Conservation (phyloP, 2,113 vertebrate species). For the Siniperca chuatsi region DNA sequence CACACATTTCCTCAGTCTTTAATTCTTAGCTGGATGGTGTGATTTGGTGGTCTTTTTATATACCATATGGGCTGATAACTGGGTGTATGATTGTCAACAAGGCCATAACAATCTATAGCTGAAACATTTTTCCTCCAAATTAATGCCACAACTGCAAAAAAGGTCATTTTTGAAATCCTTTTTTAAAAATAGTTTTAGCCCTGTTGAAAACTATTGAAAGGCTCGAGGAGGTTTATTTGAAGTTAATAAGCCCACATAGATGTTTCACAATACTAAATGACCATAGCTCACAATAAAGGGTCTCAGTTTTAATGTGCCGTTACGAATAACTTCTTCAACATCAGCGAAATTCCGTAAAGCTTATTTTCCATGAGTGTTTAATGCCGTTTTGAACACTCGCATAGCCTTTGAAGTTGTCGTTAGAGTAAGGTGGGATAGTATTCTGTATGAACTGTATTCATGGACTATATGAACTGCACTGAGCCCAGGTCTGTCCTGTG, state of each 20-base stretch:
- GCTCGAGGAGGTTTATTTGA: not conserved
- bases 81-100: conserved; percentile 65
- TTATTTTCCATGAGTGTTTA: not conserved
- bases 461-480: conserved; percentile 20
- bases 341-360: not conserved
- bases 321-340: conserved; percentile 1
- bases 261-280: conserved; percentile 7
- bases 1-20: not conserved
- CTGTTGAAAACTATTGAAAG: conserved; percentile 1
- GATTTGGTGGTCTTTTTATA: not conserved
- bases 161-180: not conserved
- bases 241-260: not conserved
- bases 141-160: conserved; percentile 8
- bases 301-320: not conserved
- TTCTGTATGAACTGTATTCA: conserved; percentile 14
- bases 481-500: conserved; percentile 16
- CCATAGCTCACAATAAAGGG: conserved; percentile 1
- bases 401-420: conserved; percentile 2
- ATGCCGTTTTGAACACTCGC: not conserved
- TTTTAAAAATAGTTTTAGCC: not conserved
- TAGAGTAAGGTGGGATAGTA: not conserved
- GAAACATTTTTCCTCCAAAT: conserved; percentile 6
- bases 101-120: conserved; percentile 32
- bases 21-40: not conserved
- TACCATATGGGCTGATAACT: conserved; percentile 3